Evolutionary conservation across 2,888 invertebrate genomes (phyloP).

Genomic region (Tetragonula carbonaria): DNA sequence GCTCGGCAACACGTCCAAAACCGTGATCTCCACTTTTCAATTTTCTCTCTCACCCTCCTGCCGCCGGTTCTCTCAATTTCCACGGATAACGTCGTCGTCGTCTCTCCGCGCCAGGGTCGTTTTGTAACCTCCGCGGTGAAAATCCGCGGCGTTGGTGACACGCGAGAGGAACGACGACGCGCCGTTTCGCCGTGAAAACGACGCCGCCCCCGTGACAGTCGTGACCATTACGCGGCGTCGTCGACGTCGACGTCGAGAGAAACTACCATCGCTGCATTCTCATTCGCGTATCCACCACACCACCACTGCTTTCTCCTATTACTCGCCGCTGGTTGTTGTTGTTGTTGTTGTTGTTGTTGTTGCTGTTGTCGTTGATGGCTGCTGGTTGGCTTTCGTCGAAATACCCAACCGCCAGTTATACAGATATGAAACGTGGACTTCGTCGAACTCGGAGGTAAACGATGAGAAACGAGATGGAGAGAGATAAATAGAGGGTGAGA

Average conservation of each 20-base stretch:
- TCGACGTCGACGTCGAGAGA: conserved; percentile 28
- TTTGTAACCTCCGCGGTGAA: conserved; percentile 27
- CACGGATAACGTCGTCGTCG: conserved; percentile 25
- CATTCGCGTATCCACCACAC: conserved; percentile 1
- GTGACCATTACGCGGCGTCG: conserved; percentile 50
- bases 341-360: conserved; percentile 4
- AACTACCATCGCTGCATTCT: conserved; percentile 32
- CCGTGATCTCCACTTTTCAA: conserved; percentile 8
- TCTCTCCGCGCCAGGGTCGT: conserved; percentile 26
- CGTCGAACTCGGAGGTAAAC: conserved; percentile 27
- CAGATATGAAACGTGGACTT: conserved; percentile 23
- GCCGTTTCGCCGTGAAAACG: conserved; percentile 52
- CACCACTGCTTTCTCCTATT: not conserved
- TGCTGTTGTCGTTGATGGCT: conserved; percentile 15
- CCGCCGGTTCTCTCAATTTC: not conserved
- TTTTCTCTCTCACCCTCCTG: conserved; percentile 24
- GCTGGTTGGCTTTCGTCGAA: conserved; percentile 9
- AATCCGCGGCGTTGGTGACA: conserved; percentile 30
- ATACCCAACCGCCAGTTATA: conserved; percentile 15
- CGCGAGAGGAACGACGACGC: conserved; percentile 37
- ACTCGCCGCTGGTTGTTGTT: not conserved
- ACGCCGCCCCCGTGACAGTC: conserved; percentile 45
- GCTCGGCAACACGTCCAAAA: too few species aligned
- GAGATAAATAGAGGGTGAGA: too few species aligned
- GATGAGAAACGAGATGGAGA: not conserved